A percentile compares a stretch with the other conserved stretches of the same genome.
These are phyloP conservation scores for Harlomillsia oculata DNA, from an alignment of 1,140 invertebrate species.

Conservation along the genomic window DNA sequence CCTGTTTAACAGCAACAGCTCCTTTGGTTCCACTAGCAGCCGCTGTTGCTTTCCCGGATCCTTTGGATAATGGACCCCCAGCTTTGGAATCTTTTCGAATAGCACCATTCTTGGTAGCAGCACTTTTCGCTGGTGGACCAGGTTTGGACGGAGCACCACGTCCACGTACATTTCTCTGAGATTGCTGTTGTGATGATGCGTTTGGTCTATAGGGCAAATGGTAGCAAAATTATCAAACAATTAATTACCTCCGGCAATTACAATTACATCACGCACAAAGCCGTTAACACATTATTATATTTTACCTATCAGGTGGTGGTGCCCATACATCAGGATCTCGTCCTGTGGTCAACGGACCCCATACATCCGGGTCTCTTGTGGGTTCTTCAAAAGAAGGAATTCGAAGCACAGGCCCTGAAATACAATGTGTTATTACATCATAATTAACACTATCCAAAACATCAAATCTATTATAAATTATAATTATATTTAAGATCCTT, in stretches of 20 bases:
- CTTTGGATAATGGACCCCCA: neutral
- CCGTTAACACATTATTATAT: too few species aligned
- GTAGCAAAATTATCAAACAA: too few species aligned
- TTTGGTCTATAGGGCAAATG: slow-evolving; percentile 10
- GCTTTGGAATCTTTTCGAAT: slow-evolving; percentile 12
- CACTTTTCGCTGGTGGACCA: neutral
- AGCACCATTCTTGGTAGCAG: slow-evolving; percentile 7
- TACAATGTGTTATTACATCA: neutral
- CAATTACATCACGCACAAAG: too few species aligned
- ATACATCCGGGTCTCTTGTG: slow-evolving; percentile 45
- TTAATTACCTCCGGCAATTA: too few species aligned
- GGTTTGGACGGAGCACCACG: slow-evolving; percentile 2
- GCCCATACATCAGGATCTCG: slow-evolving; percentile 62
- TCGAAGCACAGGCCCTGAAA: slow-evolving; percentile 29
- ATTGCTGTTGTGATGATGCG: too few species aligned
- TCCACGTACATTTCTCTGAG: too few species aligned
- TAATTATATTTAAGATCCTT: too few species aligned
- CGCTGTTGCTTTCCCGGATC: neutral
- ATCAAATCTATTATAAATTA: neutral
- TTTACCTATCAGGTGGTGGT: slow-evolving; percentile 56
- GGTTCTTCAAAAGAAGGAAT: slow-evolving; percentile 52
- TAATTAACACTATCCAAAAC: neutral
- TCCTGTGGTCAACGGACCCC: slow-evolving; percentile 27
- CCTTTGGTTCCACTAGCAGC: slow-evolving; percentile 2
- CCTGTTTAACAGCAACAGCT: neutral